Evolutionary conservation across 2,113 vertebrate species (phyloP).

Genomic region (Oxyura jamaicensis): DNA sequence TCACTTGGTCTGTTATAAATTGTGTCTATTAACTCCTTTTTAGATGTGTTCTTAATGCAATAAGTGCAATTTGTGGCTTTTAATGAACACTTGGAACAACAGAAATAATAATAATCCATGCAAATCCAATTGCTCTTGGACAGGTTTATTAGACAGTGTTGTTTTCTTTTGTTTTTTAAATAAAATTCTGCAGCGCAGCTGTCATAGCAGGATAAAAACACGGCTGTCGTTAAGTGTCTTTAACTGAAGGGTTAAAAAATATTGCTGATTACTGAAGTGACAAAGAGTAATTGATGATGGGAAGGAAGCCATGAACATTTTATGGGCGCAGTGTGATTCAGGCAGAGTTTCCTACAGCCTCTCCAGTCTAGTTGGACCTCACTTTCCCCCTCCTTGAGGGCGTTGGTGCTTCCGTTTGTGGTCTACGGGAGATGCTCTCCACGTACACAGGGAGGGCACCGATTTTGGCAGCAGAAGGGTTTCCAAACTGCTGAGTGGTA

Average conservation of each 20-base stretch:
- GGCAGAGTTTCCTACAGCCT: background rate
- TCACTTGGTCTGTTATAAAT: background rate
- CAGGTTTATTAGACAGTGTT: background rate
- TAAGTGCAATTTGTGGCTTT: background rate
- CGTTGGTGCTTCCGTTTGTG: background rate
- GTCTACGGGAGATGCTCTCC: accelerated
- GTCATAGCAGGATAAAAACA: accelerated
- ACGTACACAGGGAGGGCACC: background rate
- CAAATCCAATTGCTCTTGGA: background rate
- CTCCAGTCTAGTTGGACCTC: background rate
- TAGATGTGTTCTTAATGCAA: background rate
- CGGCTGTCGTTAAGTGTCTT: accelerated
- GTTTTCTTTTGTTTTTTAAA: background rate
- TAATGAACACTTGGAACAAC: too few relatives aligned
- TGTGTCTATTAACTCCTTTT: background rate
- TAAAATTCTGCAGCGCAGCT: background rate
- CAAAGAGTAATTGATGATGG: background rate
- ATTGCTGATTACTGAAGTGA: background rate
- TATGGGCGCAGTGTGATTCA: background rate
- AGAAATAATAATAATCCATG: background rate
- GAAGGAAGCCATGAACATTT: background rate
- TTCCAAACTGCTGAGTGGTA: background rate
- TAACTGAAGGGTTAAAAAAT: background rate
- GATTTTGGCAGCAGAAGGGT: background rate
- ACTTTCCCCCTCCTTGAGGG: background rate